Base-by-base conservation (phyloP, 1,140 invertebrate genomes). In the Helicoverpa armigera region DNA sequence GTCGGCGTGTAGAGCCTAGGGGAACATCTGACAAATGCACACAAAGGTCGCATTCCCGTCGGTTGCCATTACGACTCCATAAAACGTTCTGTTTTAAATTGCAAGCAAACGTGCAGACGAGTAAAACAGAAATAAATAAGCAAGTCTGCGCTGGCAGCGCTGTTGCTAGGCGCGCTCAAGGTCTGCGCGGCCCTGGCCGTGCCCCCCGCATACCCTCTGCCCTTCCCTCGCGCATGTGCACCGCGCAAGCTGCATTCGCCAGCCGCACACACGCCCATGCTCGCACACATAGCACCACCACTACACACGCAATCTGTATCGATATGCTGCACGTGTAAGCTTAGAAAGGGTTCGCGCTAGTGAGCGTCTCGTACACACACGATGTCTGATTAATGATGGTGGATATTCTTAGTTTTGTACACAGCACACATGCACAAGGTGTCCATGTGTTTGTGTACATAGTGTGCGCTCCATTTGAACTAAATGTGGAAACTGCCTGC, bases 161-260 rank as follows among this genome's bases (percentile, higher is more conserved):
- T 90, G 92, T 93, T 93, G 91, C 90, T 92, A 93, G 83, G 90
- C 89, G 87, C 82, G 88, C 83, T 89, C 90, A 92, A 93, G 91
- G 90, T 90, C 90, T 86, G 69, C 83, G 53, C 85, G 86, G 82
- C 88, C 88, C 78, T 87, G 86, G 87, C 88, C 85, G 83, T 88
- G 86, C 87, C 83, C 83, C 83, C 79, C 83, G 16, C 72, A 43
- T 53, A 53, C 79, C 82, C 75, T 70, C 85, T 61, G 61, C 74
- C 67, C 54, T 80, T 54, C 85, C 77, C 82, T 16, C 72, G 86
- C 86, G 83, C 86, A 86, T 85, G 83, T 88, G 86, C 86, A 84
- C 65, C 78, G 80, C 81, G 85, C 89, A 89, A 89, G 86, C 86
- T 90, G 89, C 89, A 90, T 84, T 83, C 75, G 79, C 83, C 80